Conservation (phyloP, 2,113 vertebrate genomes). For the Eidolon helvum region DNA sequence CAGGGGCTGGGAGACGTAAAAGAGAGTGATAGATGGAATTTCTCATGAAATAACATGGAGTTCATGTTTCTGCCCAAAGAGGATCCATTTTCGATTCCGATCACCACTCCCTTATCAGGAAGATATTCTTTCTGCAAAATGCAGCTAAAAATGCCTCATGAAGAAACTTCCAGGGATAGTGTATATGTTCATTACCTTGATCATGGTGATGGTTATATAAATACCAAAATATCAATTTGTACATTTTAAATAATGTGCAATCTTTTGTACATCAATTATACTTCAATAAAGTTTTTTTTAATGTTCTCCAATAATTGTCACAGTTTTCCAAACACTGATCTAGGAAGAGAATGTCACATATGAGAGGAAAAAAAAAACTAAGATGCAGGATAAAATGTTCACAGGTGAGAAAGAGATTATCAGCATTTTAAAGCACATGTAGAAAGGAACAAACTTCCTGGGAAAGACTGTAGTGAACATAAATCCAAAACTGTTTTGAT, state of each 20-base stretch:
- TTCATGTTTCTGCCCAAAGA: not conserved
- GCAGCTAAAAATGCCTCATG: not conserved
- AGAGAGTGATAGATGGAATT: not conserved
- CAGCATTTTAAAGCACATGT: not conserved
- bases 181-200: not conserved
- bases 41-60: not conserved
- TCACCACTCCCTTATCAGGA: not conserved
- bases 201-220: not conserved
- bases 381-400: not conserved
- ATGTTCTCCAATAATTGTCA: not conserved
- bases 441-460: not conserved
- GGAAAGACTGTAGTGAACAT: not conserved
- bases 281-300: not conserved
- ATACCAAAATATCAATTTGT: not conserved
- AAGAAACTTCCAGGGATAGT: not conserved
- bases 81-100: not conserved
- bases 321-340: not conserved
- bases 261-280: not conserved
- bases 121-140: not conserved
- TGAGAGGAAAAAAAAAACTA: accelerated
- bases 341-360: not conserved
- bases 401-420: not conserved
- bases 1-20: not conserved
- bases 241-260: not conserved
- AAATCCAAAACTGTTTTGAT: not conserved